Conservation (phyloP, 2,888 invertebrate species). For the Azorinus chamasolen region DNA sequence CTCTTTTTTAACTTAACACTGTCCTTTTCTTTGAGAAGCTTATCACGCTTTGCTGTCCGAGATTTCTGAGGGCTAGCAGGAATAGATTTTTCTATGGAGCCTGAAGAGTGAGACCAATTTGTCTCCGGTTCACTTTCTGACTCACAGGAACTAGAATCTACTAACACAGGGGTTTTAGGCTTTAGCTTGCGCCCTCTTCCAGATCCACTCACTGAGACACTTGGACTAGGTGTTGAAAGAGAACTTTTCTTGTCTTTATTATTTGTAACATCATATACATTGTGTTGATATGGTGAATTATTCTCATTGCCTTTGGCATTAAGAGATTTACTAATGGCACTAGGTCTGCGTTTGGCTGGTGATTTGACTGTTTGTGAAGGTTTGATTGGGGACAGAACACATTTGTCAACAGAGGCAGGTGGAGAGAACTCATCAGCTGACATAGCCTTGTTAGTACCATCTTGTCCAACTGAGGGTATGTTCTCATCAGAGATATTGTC, state of each 20-base stretch:
- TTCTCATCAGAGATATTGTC: constrained; percentile 58
- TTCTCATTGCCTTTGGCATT: neutral
- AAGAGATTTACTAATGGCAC: too few species aligned
- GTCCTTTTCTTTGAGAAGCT: constrained; percentile 52
- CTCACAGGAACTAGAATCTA: constrained; percentile 30
- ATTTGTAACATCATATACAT: constrained; percentile 30
- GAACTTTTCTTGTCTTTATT: constrained; percentile 25
- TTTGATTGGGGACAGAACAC: constrained; percentile 53
- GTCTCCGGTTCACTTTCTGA: constrained; percentile 35
- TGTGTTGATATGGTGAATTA: constrained; percentile 19
- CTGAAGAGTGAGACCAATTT: constrained; percentile 2
- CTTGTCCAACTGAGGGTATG: constrained; percentile 50
- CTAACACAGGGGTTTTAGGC: constrained; percentile 5
- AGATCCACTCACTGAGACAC: constrained; percentile 2
- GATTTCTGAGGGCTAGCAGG: constrained; percentile 45
- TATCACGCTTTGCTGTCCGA: constrained; percentile 51
- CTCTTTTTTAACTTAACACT: constrained; percentile 55
- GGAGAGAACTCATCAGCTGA: constrained; percentile 65
- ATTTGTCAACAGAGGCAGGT: constrained; percentile 47
- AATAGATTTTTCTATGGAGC: constrained; percentile 48
- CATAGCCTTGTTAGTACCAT: constrained; percentile 47
- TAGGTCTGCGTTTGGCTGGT: constrained; percentile 25
- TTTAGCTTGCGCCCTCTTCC: constrained; percentile 22
- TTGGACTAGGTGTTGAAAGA: constrained; percentile 12
- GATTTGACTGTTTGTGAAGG: constrained; percentile 54